These are phyloP conservation scores for Tenebrosternarchus preto DNA, from an alignment of 2,113 vertebrate genomes.

Conservation along the genomic window DNA sequence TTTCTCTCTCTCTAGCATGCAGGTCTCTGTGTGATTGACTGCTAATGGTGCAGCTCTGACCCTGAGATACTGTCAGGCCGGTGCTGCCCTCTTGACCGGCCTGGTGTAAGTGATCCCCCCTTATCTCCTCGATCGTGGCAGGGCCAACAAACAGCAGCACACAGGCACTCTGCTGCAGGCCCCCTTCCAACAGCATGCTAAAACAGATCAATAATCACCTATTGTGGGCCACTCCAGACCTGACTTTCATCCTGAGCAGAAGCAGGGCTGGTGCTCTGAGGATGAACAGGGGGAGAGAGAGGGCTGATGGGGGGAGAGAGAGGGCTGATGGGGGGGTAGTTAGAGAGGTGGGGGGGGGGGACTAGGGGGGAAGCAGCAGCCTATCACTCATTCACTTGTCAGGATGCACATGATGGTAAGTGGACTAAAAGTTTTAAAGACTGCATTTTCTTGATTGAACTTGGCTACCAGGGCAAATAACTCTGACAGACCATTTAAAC, in stretches of 20 bases:
- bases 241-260: constrained; percentile 57
- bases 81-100: constrained; percentile 25
- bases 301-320: too few relatives aligned
- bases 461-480: not conserved
- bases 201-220: constrained; percentile 71
- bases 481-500: not conserved
- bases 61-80: constrained; percentile 48
- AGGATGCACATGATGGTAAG: constrained; percentile 8
- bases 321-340: too few relatives aligned
- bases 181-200: constrained; percentile 65
- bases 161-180: constrained; percentile 62
- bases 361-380: too few relatives aligned
- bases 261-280: not conserved
- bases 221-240: constrained; percentile 60
- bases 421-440: constrained; percentile 3
- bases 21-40: constrained; percentile 36
- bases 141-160: constrained; percentile 61
- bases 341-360: too few relatives aligned
- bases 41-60: constrained; percentile 28
- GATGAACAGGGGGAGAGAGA: not conserved
- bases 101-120: constrained; percentile 48
- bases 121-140: constrained; percentile 49
- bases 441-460: not conserved
- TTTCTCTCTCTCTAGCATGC: constrained; percentile 5
- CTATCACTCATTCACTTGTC: not conserved